Evolutionary conservation across 2,113 vertebrate species (phyloP).

Genomic region (Nycticorax nycticorax): DNA sequence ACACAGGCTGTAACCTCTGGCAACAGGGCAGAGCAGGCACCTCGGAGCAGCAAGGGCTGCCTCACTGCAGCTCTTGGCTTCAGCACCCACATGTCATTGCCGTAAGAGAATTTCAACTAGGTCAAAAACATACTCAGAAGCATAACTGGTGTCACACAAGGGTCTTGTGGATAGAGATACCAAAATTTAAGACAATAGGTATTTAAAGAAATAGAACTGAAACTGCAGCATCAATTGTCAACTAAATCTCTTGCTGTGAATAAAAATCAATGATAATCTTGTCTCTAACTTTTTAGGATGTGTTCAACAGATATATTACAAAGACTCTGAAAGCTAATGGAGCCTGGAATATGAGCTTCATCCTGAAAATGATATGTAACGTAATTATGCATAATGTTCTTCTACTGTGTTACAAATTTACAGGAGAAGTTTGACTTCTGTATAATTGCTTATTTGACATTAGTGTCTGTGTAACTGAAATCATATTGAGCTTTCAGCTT

Average conservation of each 20-base stretch:
- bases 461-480: constrained; percentile 16
- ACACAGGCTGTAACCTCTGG: not conserved
- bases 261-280: constrained; percentile 64
- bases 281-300: constrained; percentile 58
- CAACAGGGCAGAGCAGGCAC: not conserved
- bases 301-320: constrained; percentile 56
- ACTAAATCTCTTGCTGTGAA: constrained; percentile 22
- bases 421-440: constrained; percentile 46
- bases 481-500: not conserved
- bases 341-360: constrained; percentile 64
- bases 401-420: constrained; percentile 45
- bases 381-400: constrained; percentile 61
- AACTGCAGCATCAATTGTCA: constrained; percentile 9
- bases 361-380: constrained; percentile 51
- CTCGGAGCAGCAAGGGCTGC: not conserved
- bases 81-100: not conserved
- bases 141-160: not conserved
- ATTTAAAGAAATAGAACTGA: not conserved
- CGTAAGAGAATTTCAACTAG: not conserved
- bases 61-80: not conserved
- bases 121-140: not conserved
- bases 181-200: not conserved
- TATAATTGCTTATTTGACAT: constrained; percentile 68
- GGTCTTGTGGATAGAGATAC: not conserved
- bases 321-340: constrained; percentile 63